A percentile compares a stretch with the other conserved stretches of the same genome.
phyloP scores from a whole-genome alignment of 1,140 invertebrate species.

The Drosophila ananassae region DNA sequence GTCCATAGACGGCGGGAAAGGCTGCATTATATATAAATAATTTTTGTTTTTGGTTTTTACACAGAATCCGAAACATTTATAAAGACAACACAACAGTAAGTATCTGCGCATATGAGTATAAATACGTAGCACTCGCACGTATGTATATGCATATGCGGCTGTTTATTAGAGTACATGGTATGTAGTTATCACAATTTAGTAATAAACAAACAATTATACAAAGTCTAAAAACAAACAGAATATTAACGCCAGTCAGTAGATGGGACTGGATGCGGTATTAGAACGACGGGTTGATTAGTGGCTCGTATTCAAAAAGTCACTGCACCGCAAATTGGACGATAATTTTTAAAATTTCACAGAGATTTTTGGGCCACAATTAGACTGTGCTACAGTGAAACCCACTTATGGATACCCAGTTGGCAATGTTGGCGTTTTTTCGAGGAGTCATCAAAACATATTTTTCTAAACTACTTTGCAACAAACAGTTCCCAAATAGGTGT shows the following conservation, averaged over 20 bases:
- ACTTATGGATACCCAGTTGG: background rate
- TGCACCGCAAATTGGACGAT: background rate
- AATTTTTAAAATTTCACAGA: constrained; percentile 15
- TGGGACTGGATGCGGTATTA: constrained; percentile 15
- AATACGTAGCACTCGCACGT: background rate
- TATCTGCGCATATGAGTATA: background rate
- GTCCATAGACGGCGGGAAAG: constrained; percentile 97
- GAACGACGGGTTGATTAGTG: constrained; percentile 10
- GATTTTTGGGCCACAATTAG: background rate
- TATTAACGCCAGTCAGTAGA: constrained; percentile 20
- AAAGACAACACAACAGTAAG: constrained; percentile 83
- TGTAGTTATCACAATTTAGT: constrained; percentile 45
- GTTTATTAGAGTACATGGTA: constrained; percentile 13
- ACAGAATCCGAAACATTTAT: constrained; percentile 84
- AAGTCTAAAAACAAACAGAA: constrained; percentile 34
- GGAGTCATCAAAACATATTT: too few species aligned
- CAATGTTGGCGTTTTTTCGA: too few species aligned
- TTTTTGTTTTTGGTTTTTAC: constrained; percentile 83
- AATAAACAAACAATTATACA: constrained; percentile 28
- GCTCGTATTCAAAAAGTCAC: background rate
- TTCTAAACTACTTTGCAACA: too few species aligned
- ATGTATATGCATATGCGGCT: constrained; percentile 30
- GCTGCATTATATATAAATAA: constrained; percentile 92
- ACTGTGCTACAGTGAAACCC: background rate
- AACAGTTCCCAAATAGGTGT: too few species aligned